Percentiles rank a stretch among this genome's conserved stretches.
Evolutionary conservation across 2,113 vertebrate species (phyloP).

Genomic region (Platysteira castanea): DNA sequence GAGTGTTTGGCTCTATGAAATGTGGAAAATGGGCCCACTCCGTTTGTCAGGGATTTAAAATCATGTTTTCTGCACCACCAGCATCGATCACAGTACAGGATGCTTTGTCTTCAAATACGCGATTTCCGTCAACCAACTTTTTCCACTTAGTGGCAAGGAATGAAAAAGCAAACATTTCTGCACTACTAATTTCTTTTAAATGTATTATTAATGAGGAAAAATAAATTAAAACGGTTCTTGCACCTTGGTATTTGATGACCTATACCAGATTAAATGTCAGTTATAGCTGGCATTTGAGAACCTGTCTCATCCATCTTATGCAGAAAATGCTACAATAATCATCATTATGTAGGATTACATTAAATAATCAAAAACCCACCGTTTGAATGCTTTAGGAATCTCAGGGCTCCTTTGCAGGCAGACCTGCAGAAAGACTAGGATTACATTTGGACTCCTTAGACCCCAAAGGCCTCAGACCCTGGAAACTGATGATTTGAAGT

Average conservation of each 20-base stretch:
- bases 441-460: neutral
- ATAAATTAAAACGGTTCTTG: conserved; percentile 46
- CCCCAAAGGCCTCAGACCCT: neutral
- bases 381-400: neutral
- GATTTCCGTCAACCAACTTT: neutral
- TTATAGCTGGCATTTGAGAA: conserved; percentile 61
- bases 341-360: conserved; percentile 59
- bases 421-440: neutral
- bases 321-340: conserved; percentile 63
- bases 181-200: conserved; percentile 34
- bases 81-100: neutral
- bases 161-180: neutral
- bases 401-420: neutral
- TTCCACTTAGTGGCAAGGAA: neutral
- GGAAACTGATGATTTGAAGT: neutral
- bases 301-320: conserved; percentile 33
- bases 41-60: neutral
- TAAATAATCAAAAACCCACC: conserved; percentile 37
- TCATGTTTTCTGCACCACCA: neutral
- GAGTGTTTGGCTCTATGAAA: neutral
- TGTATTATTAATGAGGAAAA: conserved; percentile 52
- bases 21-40: neutral
- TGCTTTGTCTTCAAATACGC: neutral
- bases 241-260: conserved; percentile 64
- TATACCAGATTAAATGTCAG: conserved; percentile 68